Percentiles rank a stretch among this genome's conserved stretches.
phyloP scores from a whole-genome alignment of 2,888 invertebrate species.

The Tromatobia lineatoria region DNA sequence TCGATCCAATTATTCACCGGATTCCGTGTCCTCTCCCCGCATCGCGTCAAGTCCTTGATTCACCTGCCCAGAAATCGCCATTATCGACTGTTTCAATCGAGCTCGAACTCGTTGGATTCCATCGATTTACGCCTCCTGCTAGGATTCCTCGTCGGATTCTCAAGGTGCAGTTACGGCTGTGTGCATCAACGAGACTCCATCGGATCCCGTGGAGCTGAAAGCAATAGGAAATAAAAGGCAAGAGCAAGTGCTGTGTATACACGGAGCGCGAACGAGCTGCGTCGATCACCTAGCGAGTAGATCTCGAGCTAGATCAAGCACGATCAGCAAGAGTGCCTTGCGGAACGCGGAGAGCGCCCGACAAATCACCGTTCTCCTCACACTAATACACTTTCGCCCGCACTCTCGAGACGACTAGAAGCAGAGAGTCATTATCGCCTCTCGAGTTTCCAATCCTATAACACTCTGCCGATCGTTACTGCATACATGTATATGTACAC shows the following conservation, averaged over 20 bases:
- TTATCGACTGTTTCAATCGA: conserved; percentile 31
- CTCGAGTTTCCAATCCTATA: conserved; percentile 56
- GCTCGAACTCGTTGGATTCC: conserved; percentile 30
- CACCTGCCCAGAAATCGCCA: conserved; percentile 37
- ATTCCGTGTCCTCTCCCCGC: neutral
- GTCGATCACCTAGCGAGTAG: conserved; percentile 47
- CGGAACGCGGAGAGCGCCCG: conserved; percentile 15
- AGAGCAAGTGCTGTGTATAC: conserved; percentile 22
- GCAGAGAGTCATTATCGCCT: conserved; percentile 55
- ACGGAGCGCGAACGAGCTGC: conserved; percentile 34
- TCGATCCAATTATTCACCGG: no score
- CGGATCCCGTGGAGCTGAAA: conserved; percentile 19
- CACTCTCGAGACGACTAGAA: conserved; percentile 22
- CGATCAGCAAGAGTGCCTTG: conserved; percentile 19
- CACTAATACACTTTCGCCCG: conserved; percentile 50
- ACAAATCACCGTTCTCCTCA: conserved; percentile 53
- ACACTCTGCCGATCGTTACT: conserved; percentile 46
- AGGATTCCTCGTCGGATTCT: conserved; percentile 9
- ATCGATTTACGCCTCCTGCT: conserved; percentile 23
- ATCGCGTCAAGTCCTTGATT: conserved; percentile 22
- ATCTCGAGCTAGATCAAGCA: conserved; percentile 48
- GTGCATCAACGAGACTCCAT: conserved; percentile 33
- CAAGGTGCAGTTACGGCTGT: neutral
- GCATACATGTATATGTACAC: conserved; percentile 15
- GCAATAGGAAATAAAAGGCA: neutral